These are phyloP conservation scores for Cetonia aurata DNA, from an alignment of 2,888 invertebrate species.

Conservation along the genomic window DNA sequence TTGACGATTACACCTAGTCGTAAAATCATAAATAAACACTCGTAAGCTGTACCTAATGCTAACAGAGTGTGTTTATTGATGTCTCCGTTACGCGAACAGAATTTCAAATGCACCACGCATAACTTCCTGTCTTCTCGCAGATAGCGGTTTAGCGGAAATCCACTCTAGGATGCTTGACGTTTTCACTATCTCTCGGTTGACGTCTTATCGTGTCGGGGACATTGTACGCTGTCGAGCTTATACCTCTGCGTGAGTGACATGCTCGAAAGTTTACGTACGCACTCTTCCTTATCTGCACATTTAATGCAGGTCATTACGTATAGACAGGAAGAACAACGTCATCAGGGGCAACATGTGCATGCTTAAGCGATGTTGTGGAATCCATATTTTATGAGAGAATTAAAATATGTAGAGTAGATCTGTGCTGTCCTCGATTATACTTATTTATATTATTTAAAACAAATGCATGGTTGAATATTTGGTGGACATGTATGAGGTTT, in stretches of 20 bases:
- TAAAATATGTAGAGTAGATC: no score
- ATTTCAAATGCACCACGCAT: conserved; percentile 23
- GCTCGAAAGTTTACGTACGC: background rate
- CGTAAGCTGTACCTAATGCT: background rate
- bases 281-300: background rate
- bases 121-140: conserved; percentile 28
- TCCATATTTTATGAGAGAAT: no score
- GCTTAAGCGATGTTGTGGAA: no score
- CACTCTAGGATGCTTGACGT: conserved; percentile 20
- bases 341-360: no score
- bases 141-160: conserved; percentile 31
- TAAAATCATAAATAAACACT: no score
- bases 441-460: no score
- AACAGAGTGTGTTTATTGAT: conserved; percentile 14
- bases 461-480: no score
- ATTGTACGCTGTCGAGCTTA: conserved; percentile 1
- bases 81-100: conserved; percentile 15
- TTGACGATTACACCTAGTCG: no score
- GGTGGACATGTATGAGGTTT: no score
- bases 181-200: conserved; percentile 15
- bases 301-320: conserved; percentile 8
- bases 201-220: conserved; percentile 18
- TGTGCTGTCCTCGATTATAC: no score
- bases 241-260: conserved; percentile 10
- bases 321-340: background rate